Evolutionary conservation across 2,888 invertebrate genomes (phyloP).

Genomic region (Drosophila neotestacea): DNA sequence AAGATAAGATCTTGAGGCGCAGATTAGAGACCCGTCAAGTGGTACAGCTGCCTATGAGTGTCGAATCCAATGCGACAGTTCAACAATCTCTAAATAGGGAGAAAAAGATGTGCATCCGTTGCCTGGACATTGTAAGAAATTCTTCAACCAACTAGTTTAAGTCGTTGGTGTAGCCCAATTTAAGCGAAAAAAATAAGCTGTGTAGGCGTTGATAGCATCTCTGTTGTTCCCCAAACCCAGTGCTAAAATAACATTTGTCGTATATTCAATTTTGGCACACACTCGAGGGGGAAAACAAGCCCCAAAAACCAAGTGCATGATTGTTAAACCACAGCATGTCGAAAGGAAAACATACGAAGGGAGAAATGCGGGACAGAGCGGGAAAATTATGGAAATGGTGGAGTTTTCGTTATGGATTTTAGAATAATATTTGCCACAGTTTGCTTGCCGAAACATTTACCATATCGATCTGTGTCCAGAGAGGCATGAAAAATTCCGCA

Average conservation of each 20-base stretch:
- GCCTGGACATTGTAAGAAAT: conserved; percentile 25
- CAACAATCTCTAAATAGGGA: conserved; percentile 62
- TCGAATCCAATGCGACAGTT: conserved; percentile 61
- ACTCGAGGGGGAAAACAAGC: not conserved
- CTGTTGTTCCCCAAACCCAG: not conserved
- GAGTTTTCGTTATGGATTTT: conserved; percentile 31
- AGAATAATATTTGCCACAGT: conserved; percentile 35
- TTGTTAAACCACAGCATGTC: conserved; percentile 15
- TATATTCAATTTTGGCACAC: conserved; percentile 27
- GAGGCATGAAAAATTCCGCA: conserved; percentile 9
- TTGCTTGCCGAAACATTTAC: conserved; percentile 9
- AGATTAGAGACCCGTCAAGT: conserved; percentile 52
- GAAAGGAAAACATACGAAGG: conserved; percentile 3
- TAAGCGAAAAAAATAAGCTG: not conserved
- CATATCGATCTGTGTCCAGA: conserved; percentile 22
- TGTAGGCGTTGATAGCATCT: conserved; percentile 6
- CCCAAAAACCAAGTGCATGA: conserved; percentile 5
- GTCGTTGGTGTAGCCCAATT: conserved; percentile 9
- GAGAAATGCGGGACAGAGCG: not conserved
- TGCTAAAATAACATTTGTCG: conserved; percentile 10
- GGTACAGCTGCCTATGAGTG: conserved; percentile 33
- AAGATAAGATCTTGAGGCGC: conserved; percentile 49
- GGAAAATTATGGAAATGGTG: conserved; percentile 18
- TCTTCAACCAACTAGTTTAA: conserved; percentile 28
- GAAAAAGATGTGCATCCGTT: conserved; percentile 20